Percentiles rank a stretch among this genome's conserved stretches.
phyloP scores from a whole-genome alignment of 1,140 invertebrate genomes.

The Paramacrobiotus metropolitanus region DNA sequence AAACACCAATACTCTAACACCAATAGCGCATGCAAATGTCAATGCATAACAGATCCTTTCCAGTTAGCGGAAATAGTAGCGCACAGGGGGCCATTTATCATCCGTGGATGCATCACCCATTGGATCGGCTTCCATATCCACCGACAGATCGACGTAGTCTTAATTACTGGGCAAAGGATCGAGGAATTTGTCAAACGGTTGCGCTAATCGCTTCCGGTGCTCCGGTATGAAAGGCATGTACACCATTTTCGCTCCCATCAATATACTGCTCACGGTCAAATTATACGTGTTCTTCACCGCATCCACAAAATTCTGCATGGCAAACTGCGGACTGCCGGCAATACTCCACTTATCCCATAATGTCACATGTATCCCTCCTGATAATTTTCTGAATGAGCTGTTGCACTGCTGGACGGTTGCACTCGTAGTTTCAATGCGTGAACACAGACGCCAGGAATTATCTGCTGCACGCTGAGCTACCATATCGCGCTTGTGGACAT shows the following conservation, averaged over 20 bases:
- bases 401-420: background rate
- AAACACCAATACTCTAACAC: no score
- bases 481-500: no score
- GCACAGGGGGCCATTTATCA: background rate
- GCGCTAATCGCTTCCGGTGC: constrained; percentile 19
- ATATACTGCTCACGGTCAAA: constrained; percentile 17
- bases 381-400: background rate
- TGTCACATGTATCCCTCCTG: constrained; percentile 19
- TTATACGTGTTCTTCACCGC: constrained; percentile 21
- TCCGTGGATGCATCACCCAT: background rate
- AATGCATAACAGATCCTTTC: no score
- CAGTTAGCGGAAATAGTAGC: constrained; percentile 2
- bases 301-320: constrained; percentile 21
- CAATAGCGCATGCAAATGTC: no score
- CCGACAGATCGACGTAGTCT: constrained; percentile 2
- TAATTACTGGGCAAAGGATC: background rate
- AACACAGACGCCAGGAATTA: no score
- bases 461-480: no score
- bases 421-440: no score
- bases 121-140: background rate
- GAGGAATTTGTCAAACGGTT: constrained; percentile 14
- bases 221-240: constrained; percentile 22
- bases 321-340: constrained; percentile 17
- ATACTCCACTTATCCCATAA: constrained; percentile 24
- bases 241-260: constrained; percentile 22